phyloP scores from a whole-genome alignment of 2,113 vertebrate genomes.

The Cololabis saira region DNA sequence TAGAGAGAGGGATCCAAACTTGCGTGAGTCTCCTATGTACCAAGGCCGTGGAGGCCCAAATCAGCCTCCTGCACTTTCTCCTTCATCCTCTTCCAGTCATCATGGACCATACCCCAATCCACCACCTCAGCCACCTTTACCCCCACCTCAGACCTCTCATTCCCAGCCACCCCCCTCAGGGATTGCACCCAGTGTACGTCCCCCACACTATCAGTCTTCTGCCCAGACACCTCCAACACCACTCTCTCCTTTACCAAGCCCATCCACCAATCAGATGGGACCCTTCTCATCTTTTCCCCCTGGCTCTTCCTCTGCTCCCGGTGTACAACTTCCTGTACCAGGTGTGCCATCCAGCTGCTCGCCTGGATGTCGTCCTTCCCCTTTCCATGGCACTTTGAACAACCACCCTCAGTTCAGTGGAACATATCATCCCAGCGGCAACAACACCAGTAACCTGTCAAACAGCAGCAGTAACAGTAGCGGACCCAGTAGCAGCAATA shows the following conservation, averaged over 20 bases:
- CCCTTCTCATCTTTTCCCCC: slow-evolving; percentile 78
- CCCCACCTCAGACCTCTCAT: slow-evolving; percentile 67
- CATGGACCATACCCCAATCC: slow-evolving; percentile 74
- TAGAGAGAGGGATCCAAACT: slow-evolving; percentile 75
- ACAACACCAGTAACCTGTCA: slow-evolving; percentile 62
- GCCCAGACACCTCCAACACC: slow-evolving; percentile 80
- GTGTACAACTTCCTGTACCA: slow-evolving; percentile 68
- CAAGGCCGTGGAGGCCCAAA: slow-evolving; percentile 76
- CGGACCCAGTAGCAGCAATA: slow-evolving; percentile 70
- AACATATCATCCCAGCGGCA: slow-evolving; percentile 80
- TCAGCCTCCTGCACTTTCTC: slow-evolving; percentile 78
- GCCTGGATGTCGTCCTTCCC: slow-evolving; percentile 77
- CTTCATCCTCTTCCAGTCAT: slow-evolving; percentile 73
- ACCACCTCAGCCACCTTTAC: slow-evolving; percentile 61
- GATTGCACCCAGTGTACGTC: slow-evolving; percentile 77
- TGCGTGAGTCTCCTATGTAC: slow-evolving; percentile 74
- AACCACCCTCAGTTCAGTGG: slow-evolving; percentile 79
- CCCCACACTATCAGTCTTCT: slow-evolving; percentile 76
- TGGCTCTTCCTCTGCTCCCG: slow-evolving; percentile 69
- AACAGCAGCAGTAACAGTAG: slow-evolving; percentile 76
- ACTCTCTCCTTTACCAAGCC: slow-evolving; percentile 81
- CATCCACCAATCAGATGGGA: slow-evolving; percentile 81
- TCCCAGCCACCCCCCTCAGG: slow-evolving; percentile 72
- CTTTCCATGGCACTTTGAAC: slow-evolving; percentile 81
- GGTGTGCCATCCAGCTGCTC: slow-evolving; percentile 76